Evolutionary conservation across 2,888 invertebrate genomes (phyloP).

Genomic region (Aphodius granarius): DNA sequence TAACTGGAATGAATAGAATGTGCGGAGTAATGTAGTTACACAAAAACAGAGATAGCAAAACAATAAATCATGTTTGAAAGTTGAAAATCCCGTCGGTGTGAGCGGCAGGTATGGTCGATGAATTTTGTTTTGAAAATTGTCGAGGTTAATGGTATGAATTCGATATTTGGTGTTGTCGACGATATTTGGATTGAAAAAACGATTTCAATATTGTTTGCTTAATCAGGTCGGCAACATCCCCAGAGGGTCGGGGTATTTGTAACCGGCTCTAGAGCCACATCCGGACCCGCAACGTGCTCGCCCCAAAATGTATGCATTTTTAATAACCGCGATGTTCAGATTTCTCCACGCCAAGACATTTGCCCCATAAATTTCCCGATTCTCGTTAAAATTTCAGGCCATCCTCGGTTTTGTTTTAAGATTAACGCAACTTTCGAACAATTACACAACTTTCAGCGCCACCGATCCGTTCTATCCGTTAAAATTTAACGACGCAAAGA

Average conservation of each 20-base stretch:
- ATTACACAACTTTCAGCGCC: slow-evolving; percentile 1
- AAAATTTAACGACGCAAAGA: not conserved
- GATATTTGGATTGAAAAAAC: not conserved
- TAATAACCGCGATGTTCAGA: not conserved
- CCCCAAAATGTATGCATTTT: slow-evolving; percentile 13
- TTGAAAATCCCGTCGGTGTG: not conserved
- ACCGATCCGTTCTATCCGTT: not conserved
- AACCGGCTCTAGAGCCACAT: slow-evolving; percentile 1
- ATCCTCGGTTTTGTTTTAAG: not conserved
- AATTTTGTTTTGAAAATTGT: not conserved
- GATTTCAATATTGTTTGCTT: slow-evolving; percentile 8
- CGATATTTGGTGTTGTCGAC: not conserved
- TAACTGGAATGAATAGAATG: not conserved
- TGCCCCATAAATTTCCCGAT: slow-evolving; percentile 3
- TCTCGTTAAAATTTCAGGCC: not conserved
- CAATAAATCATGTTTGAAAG: not conserved
- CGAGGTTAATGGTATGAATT: not conserved
- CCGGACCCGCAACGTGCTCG: not conserved
- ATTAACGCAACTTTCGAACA: slow-evolving; percentile 10
- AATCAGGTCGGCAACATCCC: slow-evolving; percentile 3
- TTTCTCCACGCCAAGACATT: slow-evolving; percentile 1
- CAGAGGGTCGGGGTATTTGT: not conserved
- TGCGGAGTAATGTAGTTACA: not conserved
- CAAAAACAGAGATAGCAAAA: not conserved
- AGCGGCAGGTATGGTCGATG: not conserved